Conservation (phyloP, 1,140 invertebrate species). For the Drosophila baimaii region DNA sequence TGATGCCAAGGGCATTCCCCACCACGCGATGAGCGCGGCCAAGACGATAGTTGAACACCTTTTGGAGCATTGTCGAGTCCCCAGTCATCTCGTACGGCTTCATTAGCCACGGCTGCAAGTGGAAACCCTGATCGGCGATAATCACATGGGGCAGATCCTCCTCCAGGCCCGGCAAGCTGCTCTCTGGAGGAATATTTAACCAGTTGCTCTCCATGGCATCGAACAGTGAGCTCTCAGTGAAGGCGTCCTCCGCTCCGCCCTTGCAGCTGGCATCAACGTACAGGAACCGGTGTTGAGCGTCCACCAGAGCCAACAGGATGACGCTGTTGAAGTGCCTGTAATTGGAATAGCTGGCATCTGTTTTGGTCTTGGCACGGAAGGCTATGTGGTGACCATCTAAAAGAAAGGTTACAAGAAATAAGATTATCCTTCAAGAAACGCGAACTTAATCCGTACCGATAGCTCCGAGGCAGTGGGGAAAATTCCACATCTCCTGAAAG, state of each 20-base stretch:
- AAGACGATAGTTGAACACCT: constrained; percentile 14
- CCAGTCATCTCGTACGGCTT: constrained; percentile 3
- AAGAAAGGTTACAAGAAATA: not conserved
- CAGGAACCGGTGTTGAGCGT: constrained; percentile 3
- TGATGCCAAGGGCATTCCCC: constrained; percentile 4
- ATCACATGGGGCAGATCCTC: constrained; percentile 13
- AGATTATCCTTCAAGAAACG: not conserved
- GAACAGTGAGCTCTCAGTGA: constrained; percentile 11
- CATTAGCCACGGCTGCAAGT: constrained; percentile 11
- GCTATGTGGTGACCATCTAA: constrained; percentile 13
- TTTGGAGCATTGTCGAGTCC: not conserved
- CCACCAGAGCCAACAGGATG: constrained; percentile 11
- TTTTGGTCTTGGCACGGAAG: not conserved
- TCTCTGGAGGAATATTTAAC: constrained; percentile 7
- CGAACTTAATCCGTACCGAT: not conserved
- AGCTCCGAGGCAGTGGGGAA: constrained; percentile 17
- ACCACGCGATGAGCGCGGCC: constrained; percentile 7
- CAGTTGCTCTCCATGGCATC: constrained; percentile 16
- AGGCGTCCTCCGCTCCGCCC: constrained; percentile 5
- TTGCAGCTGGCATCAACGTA: constrained; percentile 1
- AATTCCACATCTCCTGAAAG: constrained; percentile 9
- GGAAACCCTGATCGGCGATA: constrained; percentile 3
- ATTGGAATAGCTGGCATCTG: constrained; percentile 3
- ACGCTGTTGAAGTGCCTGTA: constrained; percentile 13
- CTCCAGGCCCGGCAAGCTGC: not conserved